Base-by-base conservation (phyloP, 2,888 invertebrate genomes). In the Thecocarcelia acutangulata region DNA sequence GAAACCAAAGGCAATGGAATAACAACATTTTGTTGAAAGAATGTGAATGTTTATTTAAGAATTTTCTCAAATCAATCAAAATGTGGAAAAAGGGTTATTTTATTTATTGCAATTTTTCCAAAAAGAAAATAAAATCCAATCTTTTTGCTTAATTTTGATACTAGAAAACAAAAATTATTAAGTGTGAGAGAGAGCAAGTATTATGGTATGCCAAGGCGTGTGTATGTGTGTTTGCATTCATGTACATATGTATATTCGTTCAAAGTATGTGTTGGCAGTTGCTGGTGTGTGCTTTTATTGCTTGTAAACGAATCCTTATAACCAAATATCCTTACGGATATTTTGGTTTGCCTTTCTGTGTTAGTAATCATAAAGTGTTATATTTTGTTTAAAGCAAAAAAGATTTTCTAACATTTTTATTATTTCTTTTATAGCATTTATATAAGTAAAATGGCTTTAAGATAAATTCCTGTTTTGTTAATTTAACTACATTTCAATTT, bases 1-100 rank as follows among this genome's bases (percentile, higher is more conserved):
- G 9, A 24, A 52, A 52, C 21, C 44, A 5, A 15, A 52, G 1
- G 17, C 44, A 42, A 46, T 6, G 61, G 52, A 64, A 21, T 28
- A 48, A 28, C 17, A 75, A 48, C 72, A 64, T 24, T 58, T 33
- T 15, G 3, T 52, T 28, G 9, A 9, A 12, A 54, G 42, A 75
- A 64, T 80, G 77, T 63, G 79, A 83, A 82, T 82, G 66, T 83
- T 82, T 83, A 66, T 70, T 58, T 82, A 61, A 69, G 61, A 70
- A 82, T 82, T 77, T 80, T 83, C 82, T 70, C 82, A 83, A 80
- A 79, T 72, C 76, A 76, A 76, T 80, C 72, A 72, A 69, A 46
- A 68, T 40, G n/a, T 24, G 15, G 44, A 2, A 42, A 70, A 75
- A 58, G 80, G 80, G 69, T 64, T 54, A 13, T 54, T 64, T 80